Conservation (phyloP, 92 coral and sea anemone genomes). For the Blastomussa wellsi region DNA sequence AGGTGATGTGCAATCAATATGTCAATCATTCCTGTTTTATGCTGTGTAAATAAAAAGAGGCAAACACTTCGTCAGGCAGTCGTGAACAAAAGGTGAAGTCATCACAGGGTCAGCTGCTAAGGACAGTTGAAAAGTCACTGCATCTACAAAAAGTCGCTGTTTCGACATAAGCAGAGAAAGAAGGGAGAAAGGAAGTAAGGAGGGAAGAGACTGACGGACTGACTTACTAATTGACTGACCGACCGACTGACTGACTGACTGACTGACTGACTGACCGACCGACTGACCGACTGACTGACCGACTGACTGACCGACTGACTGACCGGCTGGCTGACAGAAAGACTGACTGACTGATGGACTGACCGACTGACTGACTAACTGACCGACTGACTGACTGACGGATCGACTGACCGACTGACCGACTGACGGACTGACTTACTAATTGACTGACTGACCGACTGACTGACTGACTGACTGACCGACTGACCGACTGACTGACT, state of each 20-base stretch:
- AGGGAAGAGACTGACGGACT: neutral
- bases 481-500: too few species aligned
- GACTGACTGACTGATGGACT: too few species aligned
- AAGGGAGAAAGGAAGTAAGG: neutral
- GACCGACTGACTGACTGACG: too few species aligned
- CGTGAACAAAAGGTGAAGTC: neutral
- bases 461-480: too few species aligned
- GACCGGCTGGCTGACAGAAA: too few species aligned
- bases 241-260: neutral
- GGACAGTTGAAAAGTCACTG: neutral
- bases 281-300: too few species aligned
- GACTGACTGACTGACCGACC: neutral
- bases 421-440: too few species aligned
- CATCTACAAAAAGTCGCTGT: too few species aligned
- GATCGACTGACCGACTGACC: too few species aligned
- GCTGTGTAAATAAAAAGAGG: conserved; percentile 52
- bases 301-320: too few species aligned
- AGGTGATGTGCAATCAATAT: conserved; percentile 88
- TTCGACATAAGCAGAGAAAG: neutral
- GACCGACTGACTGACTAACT: too few species aligned
- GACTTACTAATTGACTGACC: neutral
- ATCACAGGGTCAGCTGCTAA: neutral
- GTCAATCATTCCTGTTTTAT: conserved; percentile 79
- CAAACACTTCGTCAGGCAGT: neutral
- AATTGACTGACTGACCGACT: too few species aligned